A percentile compares a stretch with the other conserved stretches of the same genome.
Evolutionary conservation across 2,797 vertebrate genomes (phyloP).

Genomic region (Thamnophis elegans): DNA sequence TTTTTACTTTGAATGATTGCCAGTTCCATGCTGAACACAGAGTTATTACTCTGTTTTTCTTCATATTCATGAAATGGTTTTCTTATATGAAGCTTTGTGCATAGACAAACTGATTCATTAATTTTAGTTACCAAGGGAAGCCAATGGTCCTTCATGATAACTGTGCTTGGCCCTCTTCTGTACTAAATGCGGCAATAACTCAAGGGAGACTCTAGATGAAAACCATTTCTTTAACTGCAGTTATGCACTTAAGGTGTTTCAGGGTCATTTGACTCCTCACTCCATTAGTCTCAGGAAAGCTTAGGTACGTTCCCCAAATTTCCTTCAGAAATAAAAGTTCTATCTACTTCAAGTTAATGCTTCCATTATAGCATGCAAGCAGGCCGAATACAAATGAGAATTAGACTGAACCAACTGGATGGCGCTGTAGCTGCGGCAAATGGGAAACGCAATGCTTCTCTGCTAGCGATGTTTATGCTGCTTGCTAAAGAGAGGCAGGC

Average conservation of each 20-base stretch:
- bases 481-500: slow-evolving; percentile 42
- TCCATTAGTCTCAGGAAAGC: slow-evolving; percentile 24
- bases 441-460: slow-evolving; percentile 7
- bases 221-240: neutral
- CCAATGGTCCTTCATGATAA: neutral
- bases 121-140: neutral
- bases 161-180: neutral
- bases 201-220: neutral
- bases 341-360: neutral
- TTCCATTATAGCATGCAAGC: neutral
- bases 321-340: neutral
- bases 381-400: slow-evolving; percentile 18
- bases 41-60: neutral
- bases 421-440: slow-evolving; percentile 3
- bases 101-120: neutral
- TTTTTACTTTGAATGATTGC: neutral
- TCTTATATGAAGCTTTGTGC: neutral
- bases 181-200: neutral
- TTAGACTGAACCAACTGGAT: neutral
- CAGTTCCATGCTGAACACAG: neutral
- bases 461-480: slow-evolving; percentile 13
- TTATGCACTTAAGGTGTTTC: neutral
- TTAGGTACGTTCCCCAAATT: neutral
- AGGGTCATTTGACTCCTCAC: neutral
- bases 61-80: neutral